Evolutionary conservation across 2,113 vertebrate genomes (phyloP).

Genomic region (Pseudonaja textilis): DNA sequence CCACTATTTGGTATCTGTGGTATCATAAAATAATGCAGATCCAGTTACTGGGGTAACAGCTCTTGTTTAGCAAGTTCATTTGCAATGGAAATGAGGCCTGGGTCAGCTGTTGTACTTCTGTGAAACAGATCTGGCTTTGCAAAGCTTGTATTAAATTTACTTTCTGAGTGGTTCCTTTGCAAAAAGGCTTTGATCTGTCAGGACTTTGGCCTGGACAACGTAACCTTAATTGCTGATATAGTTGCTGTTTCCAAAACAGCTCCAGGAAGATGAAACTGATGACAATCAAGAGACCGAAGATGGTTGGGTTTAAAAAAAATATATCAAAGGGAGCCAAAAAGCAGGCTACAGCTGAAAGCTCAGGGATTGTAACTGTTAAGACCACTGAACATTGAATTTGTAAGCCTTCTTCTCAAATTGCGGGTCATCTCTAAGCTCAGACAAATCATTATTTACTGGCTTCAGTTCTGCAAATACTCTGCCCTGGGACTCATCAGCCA

Average conservation of each 20-base stretch:
- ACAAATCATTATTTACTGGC: not conserved
- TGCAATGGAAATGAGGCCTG: not conserved
- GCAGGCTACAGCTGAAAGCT: not conserved
- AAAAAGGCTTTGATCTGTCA: not conserved
- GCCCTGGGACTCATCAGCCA: not conserved
- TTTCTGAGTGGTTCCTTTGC: not conserved
- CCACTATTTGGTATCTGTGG: not conserved
- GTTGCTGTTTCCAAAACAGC: not conserved
- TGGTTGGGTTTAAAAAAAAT: not conserved
- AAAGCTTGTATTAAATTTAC: constrained; percentile 1
- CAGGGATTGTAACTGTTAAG: not conserved
- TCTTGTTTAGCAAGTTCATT: not conserved
- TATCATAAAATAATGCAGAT: not conserved
- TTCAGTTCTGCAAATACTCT: not conserved
- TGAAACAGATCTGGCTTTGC: not conserved
- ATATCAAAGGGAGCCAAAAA: not conserved
- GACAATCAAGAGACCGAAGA: not conserved
- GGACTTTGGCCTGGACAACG: not conserved
- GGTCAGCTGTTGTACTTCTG: not conserved
- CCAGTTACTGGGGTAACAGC: not conserved
- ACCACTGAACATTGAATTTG: not conserved
- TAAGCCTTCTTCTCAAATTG: not conserved
- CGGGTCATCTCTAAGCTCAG: not conserved
- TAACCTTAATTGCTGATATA: not conserved
- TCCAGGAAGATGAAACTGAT: not conserved